Conservation (phyloP, 2,113 vertebrate species). For the Charadrius vociferus region DNA sequence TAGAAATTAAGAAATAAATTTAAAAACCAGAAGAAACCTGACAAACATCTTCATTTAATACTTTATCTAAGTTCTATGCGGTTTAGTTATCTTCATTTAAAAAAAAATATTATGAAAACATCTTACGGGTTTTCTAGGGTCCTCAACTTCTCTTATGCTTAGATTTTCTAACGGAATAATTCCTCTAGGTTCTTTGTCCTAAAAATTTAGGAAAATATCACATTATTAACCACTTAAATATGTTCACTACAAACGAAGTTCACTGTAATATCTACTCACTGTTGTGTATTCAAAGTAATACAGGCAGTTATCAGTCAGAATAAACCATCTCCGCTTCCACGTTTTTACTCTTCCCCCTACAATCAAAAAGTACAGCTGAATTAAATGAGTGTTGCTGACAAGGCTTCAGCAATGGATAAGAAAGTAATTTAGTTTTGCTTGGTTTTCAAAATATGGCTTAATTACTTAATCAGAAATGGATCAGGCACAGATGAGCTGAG, state of each 20-base stretch:
- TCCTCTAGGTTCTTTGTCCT: conserved; percentile 97
- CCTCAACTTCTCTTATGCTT: conserved; percentile 95
- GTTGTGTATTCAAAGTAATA: conserved; percentile 99
- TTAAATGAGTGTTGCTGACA: background rate
- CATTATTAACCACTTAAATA: background rate
- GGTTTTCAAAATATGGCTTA: background rate
- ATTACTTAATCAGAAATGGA: conserved; percentile 18
- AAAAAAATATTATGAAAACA: background rate
- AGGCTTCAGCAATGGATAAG: background rate
- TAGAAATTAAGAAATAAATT: background rate
- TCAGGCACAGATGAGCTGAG: conserved; percentile 44
- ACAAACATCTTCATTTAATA: background rate
- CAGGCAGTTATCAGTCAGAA: conserved; percentile 97
- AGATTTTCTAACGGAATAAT: conserved; percentile 98
- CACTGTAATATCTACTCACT: conserved; percentile 76
- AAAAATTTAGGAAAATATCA: background rate
- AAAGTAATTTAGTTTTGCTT: background rate
- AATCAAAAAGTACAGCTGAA: conserved; percentile 39
- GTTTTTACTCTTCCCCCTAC: conserved; percentile 96
- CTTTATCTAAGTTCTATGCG: background rate
- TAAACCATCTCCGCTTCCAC: conserved; percentile 99
- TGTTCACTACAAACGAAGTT: background rate
- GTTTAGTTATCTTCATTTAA: background rate
- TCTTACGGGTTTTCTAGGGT: conserved; percentile 93
- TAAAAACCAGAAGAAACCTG: background rate